phyloP scores from a whole-genome alignment of 2,113 vertebrate species.

The Murina feae region DNA sequence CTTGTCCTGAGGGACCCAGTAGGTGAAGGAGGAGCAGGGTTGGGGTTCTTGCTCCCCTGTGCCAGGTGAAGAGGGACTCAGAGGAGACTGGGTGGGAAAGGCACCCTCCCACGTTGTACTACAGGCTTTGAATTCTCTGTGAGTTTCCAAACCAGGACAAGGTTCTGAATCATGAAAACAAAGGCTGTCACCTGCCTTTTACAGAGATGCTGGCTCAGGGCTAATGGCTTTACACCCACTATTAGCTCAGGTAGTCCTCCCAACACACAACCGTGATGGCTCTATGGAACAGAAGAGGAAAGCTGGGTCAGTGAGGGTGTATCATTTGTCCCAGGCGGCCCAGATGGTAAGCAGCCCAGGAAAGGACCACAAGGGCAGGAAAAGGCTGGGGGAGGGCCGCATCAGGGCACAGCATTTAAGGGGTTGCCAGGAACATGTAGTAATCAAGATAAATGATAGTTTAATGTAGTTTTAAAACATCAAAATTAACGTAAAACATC shows the following conservation, averaged over 20 bases:
- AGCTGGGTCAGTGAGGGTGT: not conserved
- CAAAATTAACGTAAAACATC: not conserved
- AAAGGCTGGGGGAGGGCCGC: too few species aligned
- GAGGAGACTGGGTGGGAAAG: not conserved
- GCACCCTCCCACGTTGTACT: not conserved
- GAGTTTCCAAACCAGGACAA: not conserved
- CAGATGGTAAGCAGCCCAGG: not conserved
- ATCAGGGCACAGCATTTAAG: not conserved
- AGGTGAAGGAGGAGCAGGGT: not conserved
- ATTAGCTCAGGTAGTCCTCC: not conserved
- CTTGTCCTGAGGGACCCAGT: not conserved
- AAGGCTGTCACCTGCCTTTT: not conserved
- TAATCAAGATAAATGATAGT: not conserved
- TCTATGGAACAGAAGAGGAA: not conserved
- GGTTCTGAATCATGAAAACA: not conserved
- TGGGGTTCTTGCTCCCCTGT: accelerated
- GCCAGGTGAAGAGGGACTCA: not conserved
- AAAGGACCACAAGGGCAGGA: too few species aligned
- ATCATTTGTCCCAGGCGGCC: too few species aligned
- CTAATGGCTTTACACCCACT: not conserved
- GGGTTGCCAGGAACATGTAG: not conserved
- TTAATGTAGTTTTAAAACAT: not conserved
- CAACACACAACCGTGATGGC: not conserved
- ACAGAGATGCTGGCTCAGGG: not conserved
- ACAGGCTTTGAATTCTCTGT: not conserved